Evolutionary conservation across 2,113 vertebrate species (phyloP).

Genomic region (Pomatorhinus ruficollis): DNA sequence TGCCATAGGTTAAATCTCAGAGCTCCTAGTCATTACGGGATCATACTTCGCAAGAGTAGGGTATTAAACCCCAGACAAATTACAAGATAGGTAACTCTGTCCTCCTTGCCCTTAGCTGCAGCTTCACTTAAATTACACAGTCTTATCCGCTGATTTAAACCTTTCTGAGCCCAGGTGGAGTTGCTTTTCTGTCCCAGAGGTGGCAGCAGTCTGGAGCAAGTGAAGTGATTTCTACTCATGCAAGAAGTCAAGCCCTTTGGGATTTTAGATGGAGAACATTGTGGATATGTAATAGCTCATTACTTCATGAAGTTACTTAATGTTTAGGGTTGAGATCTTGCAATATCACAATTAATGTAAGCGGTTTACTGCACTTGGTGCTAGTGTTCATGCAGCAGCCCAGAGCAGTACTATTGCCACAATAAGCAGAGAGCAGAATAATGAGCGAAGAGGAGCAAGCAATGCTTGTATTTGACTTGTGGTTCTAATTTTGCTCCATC

Average conservation of each 20-base stretch:
- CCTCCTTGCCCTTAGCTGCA: background rate
- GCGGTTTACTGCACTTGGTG: background rate
- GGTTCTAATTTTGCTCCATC: background rate
- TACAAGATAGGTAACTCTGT: background rate
- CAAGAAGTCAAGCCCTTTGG: background rate
- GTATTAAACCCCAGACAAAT: slow-evolving; percentile 13
- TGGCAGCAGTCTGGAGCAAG: background rate
- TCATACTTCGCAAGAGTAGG: background rate
- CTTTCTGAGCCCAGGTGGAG: background rate
- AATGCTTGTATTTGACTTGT: background rate
- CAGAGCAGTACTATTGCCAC: background rate
- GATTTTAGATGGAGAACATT: background rate
- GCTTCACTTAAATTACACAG: background rate
- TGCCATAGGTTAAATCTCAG: background rate
- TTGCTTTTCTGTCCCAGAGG: background rate
- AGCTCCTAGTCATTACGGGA: background rate
- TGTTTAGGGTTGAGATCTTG: background rate
- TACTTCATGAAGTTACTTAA: background rate
- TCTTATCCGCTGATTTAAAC: background rate
- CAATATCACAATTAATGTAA: background rate
- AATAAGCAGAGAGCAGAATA: background rate
- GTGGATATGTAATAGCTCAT: background rate
- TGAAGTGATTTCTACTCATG: background rate
- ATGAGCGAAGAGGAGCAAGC: background rate
- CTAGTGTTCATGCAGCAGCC: background rate